Base-by-base conservation (phyloP, 2,797 vertebrate genomes). In the Anniella stebbinsi region DNA sequence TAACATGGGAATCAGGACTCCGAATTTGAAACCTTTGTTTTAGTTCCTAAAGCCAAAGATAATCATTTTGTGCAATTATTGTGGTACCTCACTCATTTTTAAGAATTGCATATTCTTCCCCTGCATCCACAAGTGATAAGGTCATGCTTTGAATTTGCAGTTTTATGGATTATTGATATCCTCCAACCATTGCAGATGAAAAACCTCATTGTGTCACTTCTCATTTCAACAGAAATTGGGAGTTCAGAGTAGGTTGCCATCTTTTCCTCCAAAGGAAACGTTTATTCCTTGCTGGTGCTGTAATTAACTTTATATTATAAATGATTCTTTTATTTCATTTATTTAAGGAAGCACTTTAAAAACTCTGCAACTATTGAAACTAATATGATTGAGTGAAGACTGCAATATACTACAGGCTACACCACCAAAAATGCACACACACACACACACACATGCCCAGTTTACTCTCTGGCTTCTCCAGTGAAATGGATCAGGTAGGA, bases 81-180 rank as follows among this genome's bases (percentile, higher is more conserved):
- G 66, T 57, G 81, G 36, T 73, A 48, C n/a, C 54, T 88, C 8
- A 25, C n/a, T 54, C 13, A 38, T 82, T 60, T 72, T 45, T 82
- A 82, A 60, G 51, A 41, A 84, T 69, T 54, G 72, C 41, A 84
- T 90, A 84, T 92, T 89, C 92, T 91, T 36, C 83, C 60, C 82
- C 12, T 25, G n/a, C 41, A 91, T 92, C 77, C 88, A 72, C 80
- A 92, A 67, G 36, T 91, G 91, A 66, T 7, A 54, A 86, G 48
- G 69, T 17, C 84, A 92, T 87, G 54, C 0, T 0, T 66, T 75
- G 87, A 78, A 66, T 87, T 91, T 86, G 86, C 80, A 78, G 11
- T 57, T 90, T 25, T 82, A 82, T 90, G 87, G 80, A 88, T 82
- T 84, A 92, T 78, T 63, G 84, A 90, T 88, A 82, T 60, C 10